Conservation (phyloP, 2,113 vertebrate species). For the Stegastes partitus region DNA sequence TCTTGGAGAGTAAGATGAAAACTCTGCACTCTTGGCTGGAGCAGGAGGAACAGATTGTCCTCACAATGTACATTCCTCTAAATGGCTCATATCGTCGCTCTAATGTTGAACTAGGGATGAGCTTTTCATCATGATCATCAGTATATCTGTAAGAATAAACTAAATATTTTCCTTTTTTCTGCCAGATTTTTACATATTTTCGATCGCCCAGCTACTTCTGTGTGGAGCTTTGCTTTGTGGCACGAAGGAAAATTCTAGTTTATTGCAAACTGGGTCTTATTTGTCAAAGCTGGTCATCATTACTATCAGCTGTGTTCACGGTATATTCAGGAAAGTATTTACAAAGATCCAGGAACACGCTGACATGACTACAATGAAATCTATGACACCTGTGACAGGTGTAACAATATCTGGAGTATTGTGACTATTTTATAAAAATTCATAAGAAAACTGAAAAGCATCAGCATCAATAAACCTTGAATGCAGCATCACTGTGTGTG, state of each 20-base stretch:
- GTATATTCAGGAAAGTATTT: too few relatives aligned
- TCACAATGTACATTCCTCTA: constrained; percentile 31
- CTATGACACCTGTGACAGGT: background rate
- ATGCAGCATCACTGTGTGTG: too few relatives aligned
- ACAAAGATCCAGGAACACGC: too few relatives aligned
- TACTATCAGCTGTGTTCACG: too few relatives aligned
- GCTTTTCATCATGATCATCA: constrained; percentile 8
- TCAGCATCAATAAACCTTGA: too few relatives aligned
- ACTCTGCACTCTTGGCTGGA: constrained; percentile 57
- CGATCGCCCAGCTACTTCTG: background rate
- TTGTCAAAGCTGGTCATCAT: too few relatives aligned
- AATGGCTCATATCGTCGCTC: constrained; percentile 8
- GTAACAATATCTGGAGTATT: too few relatives aligned
- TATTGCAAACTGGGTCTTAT: too few relatives aligned
- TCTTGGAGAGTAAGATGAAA: constrained; percentile 66
- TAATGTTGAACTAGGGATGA: constrained; percentile 24
- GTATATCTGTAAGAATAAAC: background rate
- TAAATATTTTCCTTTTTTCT: background rate
- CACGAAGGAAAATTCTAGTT: background rate
- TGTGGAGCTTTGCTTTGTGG: too few relatives aligned
- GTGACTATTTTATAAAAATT: too few relatives aligned
- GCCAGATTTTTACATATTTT: background rate
- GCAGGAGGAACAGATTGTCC: constrained; percentile 51
- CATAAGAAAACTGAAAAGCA: too few relatives aligned
- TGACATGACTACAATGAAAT: too few relatives aligned